Percentiles rank a stretch among this genome's conserved stretches.
Evolutionary conservation across 2,113 vertebrate genomes (phyloP).

Genomic region (Thryonomys swinderianus): DNA sequence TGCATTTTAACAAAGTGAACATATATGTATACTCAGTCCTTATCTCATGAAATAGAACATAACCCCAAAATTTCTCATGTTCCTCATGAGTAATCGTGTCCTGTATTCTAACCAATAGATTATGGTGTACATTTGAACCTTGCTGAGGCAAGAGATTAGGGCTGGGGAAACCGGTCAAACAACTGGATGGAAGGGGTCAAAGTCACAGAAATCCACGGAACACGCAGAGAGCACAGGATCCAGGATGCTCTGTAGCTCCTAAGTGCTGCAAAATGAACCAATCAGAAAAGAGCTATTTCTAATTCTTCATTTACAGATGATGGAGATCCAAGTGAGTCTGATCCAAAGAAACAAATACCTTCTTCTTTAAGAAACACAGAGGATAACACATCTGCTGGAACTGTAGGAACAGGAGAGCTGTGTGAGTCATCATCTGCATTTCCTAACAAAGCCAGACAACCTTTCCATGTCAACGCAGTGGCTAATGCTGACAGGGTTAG

Average conservation of each 20-base stretch:
- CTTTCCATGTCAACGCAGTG: not conserved
- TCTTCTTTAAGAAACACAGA: slow-evolving; percentile 15
- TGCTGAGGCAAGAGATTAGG: not conserved
- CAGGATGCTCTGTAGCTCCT: not conserved
- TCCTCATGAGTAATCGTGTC: not conserved
- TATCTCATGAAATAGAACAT: not conserved
- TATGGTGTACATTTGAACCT: not conserved
- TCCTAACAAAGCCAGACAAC: not conserved
- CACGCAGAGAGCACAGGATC: not conserved
- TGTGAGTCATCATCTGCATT: not conserved
- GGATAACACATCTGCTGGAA: not conserved
- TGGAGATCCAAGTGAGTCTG: not conserved
- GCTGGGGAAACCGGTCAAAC: not conserved
- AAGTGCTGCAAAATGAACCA: not conserved
- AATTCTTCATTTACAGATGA: not conserved
- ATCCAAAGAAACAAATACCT: not conserved
- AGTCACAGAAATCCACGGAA: not conserved
- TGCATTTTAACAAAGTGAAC: not conserved
- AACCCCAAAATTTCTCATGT: not conserved
- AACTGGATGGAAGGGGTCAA: not conserved
- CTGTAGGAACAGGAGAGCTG: slow-evolving; percentile 23
- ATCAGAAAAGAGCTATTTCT: not conserved
- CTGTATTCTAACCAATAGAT: not conserved
- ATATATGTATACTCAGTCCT: not conserved
- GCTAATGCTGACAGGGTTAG: not conserved